Base-by-base conservation (phyloP, 2,888 invertebrate species). In the Torymus aiolomorphi region DNA sequence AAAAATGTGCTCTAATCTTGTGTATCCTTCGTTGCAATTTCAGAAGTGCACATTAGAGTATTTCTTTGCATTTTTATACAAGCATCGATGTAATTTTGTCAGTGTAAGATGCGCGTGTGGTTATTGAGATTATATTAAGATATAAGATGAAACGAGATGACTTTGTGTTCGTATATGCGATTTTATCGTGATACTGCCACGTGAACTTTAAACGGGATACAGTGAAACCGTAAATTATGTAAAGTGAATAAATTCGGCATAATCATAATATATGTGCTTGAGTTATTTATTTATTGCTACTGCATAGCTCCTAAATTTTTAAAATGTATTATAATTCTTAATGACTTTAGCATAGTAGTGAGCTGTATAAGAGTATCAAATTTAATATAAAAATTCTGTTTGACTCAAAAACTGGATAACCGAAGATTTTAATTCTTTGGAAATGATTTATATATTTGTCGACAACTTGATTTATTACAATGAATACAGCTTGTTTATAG, bases 221-320 rank as follows among this genome's bases (percentile, higher is more conserved):
- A 18, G 74, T 78, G 63, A 74, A 74, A 62, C 66, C 31, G 59
- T 63, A 66, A 62, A 69, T 67, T 54, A 63, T 78, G 67, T 78
- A 74, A 78, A 78, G 62, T 69, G 20, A 78, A 78, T 74, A 78
- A 78, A 78, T 78, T 69, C 74, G 62, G n/a, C 56, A 74, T 74
- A 69, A 74, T 69, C 62, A 63, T 74, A 63, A 73, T 31, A 31
- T 31, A 31, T 66, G 52, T 70, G 63, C 3, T 14, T 56, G 3
- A 65, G 14, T 3, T 31, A 18, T 18, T 49, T 14, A 42, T 65
- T 75, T 66, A 54, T 18, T 65, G 13, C 56, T 59, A 18, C 13
- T 57, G 8, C 16, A 18, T 31, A 24, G 31, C 2, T 31, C 31
- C 31, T 3, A 31, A 31, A 31, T 8, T 56, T 2, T n/a, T 31